Evolutionary conservation across 2,113 vertebrate species (phyloP).

Genomic region (Myocastor coypus): DNA sequence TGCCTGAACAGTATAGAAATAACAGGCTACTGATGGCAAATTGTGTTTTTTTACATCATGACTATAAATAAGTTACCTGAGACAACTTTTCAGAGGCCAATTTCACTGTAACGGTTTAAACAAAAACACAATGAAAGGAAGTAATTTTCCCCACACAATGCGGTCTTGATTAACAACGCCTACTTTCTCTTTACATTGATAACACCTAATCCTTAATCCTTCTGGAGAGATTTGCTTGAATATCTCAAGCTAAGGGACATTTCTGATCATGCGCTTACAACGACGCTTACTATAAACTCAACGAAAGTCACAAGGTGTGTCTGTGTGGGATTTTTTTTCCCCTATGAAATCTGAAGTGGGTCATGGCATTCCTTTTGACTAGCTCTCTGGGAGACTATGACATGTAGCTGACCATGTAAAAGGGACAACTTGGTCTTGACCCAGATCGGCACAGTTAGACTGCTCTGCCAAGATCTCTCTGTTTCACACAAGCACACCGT

Average conservation of each 20-base stretch:
- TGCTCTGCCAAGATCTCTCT: background rate
- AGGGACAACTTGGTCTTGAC: background rate
- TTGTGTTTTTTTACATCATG: conserved; percentile 72
- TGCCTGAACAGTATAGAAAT: conserved; percentile 77
- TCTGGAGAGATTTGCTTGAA: conserved; percentile 63
- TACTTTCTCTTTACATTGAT: conserved; percentile 72
- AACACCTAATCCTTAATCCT: conserved; percentile 69
- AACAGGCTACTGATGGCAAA: conserved; percentile 76
- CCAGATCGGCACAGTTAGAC: background rate
- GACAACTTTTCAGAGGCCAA: conserved; percentile 78
- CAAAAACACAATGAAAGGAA: conserved; percentile 71
- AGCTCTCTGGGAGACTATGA: background rate
- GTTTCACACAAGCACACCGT: background rate
- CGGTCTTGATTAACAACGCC: conserved; percentile 71
- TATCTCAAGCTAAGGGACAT: conserved; percentile 56
- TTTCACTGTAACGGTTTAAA: conserved; percentile 74
- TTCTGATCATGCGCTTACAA: conserved; percentile 54
- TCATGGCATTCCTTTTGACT: background rate
- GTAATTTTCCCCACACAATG: conserved; percentile 60
- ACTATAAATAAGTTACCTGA: conserved; percentile 77
- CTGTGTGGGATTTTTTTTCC: background rate
- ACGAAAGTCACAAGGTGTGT: background rate
- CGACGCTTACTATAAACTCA: background rate
- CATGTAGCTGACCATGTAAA: background rate
- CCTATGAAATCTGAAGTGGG: background rate